Evolutionary conservation across 1,140 invertebrate species (phyloP).

Genomic region (Apocrypta bakeri): DNA sequence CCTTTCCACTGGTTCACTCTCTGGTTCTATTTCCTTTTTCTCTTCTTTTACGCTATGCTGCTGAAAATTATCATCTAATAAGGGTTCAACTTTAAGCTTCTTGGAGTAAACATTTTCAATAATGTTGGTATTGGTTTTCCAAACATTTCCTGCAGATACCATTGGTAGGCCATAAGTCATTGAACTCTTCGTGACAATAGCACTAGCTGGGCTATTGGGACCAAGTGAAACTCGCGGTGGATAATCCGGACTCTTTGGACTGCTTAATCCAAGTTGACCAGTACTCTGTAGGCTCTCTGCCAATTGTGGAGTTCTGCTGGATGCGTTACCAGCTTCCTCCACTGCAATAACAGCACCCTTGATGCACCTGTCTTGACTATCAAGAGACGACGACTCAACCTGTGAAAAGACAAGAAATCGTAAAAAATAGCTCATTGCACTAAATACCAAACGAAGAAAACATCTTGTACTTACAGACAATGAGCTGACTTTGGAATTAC

Average conservation of each 20-base stretch:
- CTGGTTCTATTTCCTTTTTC: slow-evolving; percentile 5
- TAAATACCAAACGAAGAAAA: not conserved
- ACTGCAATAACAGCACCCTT: slow-evolving; percentile 38
- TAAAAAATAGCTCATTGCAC: not conserved
- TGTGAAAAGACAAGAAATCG: slow-evolving; percentile 38
- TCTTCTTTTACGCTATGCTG: slow-evolving; percentile 19
- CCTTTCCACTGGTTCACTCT: slow-evolving; percentile 9
- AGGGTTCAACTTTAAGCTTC: slow-evolving; percentile 32
- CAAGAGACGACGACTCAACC: slow-evolving; percentile 57
- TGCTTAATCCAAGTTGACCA: slow-evolving; percentile 58
- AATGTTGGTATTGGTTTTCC: slow-evolving; percentile 46
- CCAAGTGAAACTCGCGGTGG: slow-evolving; percentile 64
- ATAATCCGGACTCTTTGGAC: slow-evolving; percentile 70
- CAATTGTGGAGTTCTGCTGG: slow-evolving; percentile 65
- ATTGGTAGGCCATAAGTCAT: slow-evolving; percentile 53
- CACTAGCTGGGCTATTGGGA: slow-evolving; percentile 60
- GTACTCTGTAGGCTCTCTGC: slow-evolving; percentile 68
- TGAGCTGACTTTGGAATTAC: not conserved
- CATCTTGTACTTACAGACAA: not conserved
- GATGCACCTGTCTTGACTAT: slow-evolving; percentile 11
- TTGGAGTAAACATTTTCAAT: slow-evolving; percentile 32
- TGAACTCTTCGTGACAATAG: slow-evolving; percentile 58
- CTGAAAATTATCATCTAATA: slow-evolving; percentile 22
- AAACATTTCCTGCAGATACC: slow-evolving; percentile 59
- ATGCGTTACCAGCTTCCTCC: slow-evolving; percentile 63